These are phyloP conservation scores for Etheostoma nigrum DNA, from an alignment of 2,797 vertebrate species.

Conservation along the genomic window DNA sequence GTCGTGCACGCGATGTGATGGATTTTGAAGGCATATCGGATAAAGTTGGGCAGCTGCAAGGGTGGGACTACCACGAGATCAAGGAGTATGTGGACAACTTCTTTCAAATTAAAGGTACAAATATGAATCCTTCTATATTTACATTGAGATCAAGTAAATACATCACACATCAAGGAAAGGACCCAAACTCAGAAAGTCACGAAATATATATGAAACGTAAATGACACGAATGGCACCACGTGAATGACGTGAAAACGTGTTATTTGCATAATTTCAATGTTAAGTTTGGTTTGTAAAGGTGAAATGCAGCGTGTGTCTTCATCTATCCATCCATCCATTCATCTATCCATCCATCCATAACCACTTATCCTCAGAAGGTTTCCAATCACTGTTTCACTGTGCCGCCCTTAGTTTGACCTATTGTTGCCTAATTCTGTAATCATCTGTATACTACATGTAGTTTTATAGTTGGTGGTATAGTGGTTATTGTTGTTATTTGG, in stretches of 20 bases:
- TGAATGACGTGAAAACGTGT: too few relatives aligned
- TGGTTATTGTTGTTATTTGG: not conserved
- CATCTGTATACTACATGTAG: too few relatives aligned
- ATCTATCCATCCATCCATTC: not conserved
- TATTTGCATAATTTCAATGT: too few relatives aligned
- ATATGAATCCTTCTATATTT: not conserved
- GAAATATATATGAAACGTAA: too few relatives aligned
- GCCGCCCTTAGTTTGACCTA: not conserved
- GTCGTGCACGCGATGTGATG: conserved; percentile 83
- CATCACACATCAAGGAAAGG: too few relatives aligned
- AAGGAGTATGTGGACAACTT: conserved; percentile 85
- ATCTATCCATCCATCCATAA: not conserved
- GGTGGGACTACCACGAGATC: conserved; percentile 84
- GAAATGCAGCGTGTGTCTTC: too few relatives aligned
- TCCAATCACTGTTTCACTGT: too few relatives aligned
- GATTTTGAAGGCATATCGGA: conserved; percentile 76
- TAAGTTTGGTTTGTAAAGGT: too few relatives aligned
- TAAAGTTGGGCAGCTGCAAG: conserved; percentile 85
- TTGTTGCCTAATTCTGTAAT: not conserved
- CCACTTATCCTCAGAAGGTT: too few relatives aligned
- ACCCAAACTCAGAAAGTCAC: too few relatives aligned
- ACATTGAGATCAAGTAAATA: too few relatives aligned
- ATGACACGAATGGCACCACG: too few relatives aligned
- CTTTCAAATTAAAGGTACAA: conserved; percentile 80
- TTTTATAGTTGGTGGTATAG: not conserved